Evolutionary conservation across 2,888 invertebrate species (phyloP).

Genomic region (Drosophila leonis): DNA sequence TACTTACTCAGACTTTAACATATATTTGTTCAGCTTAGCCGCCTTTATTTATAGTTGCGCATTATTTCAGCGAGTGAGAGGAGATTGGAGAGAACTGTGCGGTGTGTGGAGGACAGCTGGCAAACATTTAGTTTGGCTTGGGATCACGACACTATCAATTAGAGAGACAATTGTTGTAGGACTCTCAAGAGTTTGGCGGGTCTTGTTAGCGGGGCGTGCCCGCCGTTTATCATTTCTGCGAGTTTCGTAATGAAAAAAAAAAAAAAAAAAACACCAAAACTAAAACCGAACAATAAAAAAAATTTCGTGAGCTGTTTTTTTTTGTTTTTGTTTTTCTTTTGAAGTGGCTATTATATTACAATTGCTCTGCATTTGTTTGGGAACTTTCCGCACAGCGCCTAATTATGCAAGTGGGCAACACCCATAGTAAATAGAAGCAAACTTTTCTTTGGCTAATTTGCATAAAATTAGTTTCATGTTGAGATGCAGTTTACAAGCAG

Average conservation of each 20-base stretch:
- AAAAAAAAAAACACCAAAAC: conserved; percentile 39
- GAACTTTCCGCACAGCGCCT: conserved; percentile 63
- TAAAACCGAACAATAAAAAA: conserved; percentile 47
- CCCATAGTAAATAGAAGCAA: conserved; percentile 38
- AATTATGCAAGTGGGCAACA: conserved; percentile 73
- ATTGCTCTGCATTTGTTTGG: conserved; percentile 71
- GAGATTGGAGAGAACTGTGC: not conserved
- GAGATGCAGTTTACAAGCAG: conserved; percentile 28
- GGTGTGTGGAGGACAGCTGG: conserved; percentile 8
- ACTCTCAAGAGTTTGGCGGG: conserved; percentile 50
- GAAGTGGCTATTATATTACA: conserved; percentile 53
- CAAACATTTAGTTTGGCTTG: conserved; percentile 44
- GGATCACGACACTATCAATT: conserved; percentile 80
- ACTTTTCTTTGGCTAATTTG: conserved; percentile 63
- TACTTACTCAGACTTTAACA: conserved; percentile 28
- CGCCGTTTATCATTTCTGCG: conserved; percentile 70
- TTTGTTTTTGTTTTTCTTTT: conserved; percentile 12
- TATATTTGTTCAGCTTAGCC: conserved; percentile 35
- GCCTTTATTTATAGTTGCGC: conserved; percentile 49
- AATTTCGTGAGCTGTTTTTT: conserved; percentile 46
- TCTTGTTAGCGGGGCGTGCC: conserved; percentile 73
- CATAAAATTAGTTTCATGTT: conserved; percentile 64
- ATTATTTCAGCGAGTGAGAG: conserved; percentile 14
- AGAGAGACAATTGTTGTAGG: conserved; percentile 75
- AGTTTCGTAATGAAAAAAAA: conserved; percentile 64